A percentile compares a stretch with the other conserved stretches of the same genome.
Conservation (phyloP, 2,113 vertebrate genomes). For the Tringa solitaria region DNA sequence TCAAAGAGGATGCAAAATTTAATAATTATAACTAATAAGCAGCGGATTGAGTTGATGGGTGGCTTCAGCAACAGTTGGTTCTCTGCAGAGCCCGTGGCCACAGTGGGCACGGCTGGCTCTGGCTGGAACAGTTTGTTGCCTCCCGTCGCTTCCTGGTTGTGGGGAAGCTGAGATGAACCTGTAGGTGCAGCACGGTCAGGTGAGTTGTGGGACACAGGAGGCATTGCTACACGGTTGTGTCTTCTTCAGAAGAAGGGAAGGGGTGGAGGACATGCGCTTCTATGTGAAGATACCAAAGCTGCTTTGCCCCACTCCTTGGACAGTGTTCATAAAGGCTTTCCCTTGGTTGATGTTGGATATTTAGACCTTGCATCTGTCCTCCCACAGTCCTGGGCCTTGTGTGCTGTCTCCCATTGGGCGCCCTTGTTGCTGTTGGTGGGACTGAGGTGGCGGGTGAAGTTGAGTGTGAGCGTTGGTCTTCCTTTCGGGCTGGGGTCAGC, state of each 20-base stretch:
- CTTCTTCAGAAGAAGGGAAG: neutral
- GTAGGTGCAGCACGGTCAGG: rapidly evolving
- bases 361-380: neutral
- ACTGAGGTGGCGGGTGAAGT: no score
- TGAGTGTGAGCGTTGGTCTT: neutral
- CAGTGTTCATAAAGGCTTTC: neutral
- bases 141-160: rapidly evolving
- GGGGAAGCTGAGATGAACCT: neutral
- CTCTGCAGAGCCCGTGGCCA: rapidly evolving
- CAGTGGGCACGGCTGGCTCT: rapidly evolving
- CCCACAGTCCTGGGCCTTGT: neutral
- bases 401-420: neutral
- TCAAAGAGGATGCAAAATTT: neutral
- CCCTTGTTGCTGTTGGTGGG: rapidly evolving
- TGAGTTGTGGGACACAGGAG: rapidly evolving
- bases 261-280: neutral
- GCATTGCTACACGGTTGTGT: rapidly evolving
- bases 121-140: neutral
- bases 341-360: neutral
- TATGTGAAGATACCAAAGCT: neutral
- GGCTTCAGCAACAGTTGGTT: rapidly evolving
- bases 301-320: rapidly evolving
- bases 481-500: neutral
- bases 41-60: neutral
- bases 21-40: neutral